Percentiles rank a stretch among this genome's conserved stretches.
Conservation (phyloP, 1,140 invertebrate genomes). For the Aphis craccivora region DNA sequence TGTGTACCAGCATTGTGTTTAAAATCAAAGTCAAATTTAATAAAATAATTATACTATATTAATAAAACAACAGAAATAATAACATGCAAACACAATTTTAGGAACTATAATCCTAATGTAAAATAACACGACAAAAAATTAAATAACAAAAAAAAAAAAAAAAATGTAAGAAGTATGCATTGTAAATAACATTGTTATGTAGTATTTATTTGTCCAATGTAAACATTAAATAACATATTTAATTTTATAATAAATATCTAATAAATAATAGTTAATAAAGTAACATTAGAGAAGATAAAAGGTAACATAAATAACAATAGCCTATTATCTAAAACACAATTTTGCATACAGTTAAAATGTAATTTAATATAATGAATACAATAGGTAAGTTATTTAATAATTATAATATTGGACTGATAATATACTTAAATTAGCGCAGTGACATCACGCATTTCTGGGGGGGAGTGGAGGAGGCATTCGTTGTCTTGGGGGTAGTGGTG, state of each 20-base stretch:
- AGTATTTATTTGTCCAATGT: conserved; percentile 47
- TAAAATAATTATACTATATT: conserved; percentile 44
- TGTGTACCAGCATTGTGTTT: conserved; percentile 50
- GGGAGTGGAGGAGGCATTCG: conserved; percentile 45
- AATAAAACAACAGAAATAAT: conserved; percentile 51
- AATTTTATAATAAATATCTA: conserved; percentile 26
- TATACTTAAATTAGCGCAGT: neutral
- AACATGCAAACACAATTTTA: conserved; percentile 49
- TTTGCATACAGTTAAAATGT: neutral
- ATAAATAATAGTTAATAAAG: conserved; percentile 29
- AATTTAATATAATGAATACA: neutral
- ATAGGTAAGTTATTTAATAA: conserved; percentile 7
- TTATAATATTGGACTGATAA: conserved; percentile 33
- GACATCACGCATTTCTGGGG: conserved; percentile 43
- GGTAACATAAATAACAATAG: conserved; percentile 31
- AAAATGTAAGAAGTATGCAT: conserved; percentile 13
- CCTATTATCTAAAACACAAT: conserved; percentile 3
- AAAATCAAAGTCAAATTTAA: conserved; percentile 45
- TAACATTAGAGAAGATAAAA: conserved; percentile 16
- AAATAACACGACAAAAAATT: conserved; percentile 21
- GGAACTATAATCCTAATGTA: conserved; percentile 32
- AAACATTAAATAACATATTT: conserved; percentile 45
- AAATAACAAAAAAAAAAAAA: neutral
- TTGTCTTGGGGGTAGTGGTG: conserved; percentile 46
- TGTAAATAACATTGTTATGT: conserved; percentile 11